Evolutionary conservation across 2,888 invertebrate genomes (phyloP).

Genomic region (Isotomurus palustris): DNA sequence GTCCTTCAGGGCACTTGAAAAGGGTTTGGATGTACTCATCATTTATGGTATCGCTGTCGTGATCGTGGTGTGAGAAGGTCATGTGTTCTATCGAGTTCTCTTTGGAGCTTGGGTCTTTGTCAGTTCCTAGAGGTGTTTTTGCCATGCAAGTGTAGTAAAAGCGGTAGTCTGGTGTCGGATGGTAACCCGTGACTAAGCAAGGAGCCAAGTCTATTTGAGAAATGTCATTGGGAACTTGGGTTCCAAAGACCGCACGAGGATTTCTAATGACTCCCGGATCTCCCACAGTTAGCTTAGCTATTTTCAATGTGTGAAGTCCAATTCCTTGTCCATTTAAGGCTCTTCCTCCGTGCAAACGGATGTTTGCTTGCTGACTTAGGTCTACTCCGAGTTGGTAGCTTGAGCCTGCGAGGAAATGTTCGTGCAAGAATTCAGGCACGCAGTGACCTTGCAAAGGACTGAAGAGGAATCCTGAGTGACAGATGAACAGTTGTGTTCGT

Average conservation of each 20-base stretch:
- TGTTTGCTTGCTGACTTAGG: slow-evolving; percentile 22
- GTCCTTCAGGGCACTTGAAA: slow-evolving; percentile 30
- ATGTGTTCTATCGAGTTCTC: slow-evolving; percentile 25
- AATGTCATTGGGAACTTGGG: neutral
- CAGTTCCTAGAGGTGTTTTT: slow-evolving; percentile 12
- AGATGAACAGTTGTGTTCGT: slow-evolving; percentile 33
- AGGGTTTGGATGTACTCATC: slow-evolving; percentile 27
- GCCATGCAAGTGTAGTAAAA: slow-evolving; percentile 34
- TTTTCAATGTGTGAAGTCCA: slow-evolving; percentile 4
- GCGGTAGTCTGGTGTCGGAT: slow-evolving; percentile 37
- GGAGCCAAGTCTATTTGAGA: slow-evolving; percentile 27
- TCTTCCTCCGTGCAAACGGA: slow-evolving; percentile 12
- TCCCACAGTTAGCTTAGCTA: slow-evolving; percentile 22
- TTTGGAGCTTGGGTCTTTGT: slow-evolving; percentile 21
- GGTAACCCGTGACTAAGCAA: slow-evolving; percentile 25
- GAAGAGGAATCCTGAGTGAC: slow-evolving; percentile 43
- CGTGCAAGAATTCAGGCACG: slow-evolving; percentile 36
- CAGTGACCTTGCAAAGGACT: slow-evolving; percentile 34
- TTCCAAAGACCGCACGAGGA: slow-evolving; percentile 31
- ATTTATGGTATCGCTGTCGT: slow-evolving; percentile 27
- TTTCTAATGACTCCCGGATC: slow-evolving; percentile 6
- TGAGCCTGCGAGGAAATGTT: slow-evolving; percentile 31
- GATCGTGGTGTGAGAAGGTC: neutral
- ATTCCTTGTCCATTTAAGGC: slow-evolving; percentile 18
- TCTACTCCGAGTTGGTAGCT: slow-evolving; percentile 38